Percentiles rank a stretch among this genome's conserved stretches.
phyloP scores from a whole-genome alignment of 2,888 invertebrate genomes.

The Encarsia formosa region DNA sequence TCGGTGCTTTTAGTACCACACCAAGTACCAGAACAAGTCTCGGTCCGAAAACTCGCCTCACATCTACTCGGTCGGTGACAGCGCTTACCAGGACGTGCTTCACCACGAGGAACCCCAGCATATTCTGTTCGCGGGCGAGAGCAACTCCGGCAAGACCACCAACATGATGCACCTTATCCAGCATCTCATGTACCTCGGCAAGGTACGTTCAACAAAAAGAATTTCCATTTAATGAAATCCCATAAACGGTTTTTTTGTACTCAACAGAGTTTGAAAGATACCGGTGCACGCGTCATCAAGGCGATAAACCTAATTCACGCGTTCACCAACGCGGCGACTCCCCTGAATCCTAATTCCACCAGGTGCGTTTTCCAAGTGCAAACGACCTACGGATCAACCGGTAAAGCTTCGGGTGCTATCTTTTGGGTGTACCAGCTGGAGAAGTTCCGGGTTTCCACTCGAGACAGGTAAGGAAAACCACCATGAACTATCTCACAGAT shows the following conservation, averaged over 20 bases:
- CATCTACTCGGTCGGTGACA: slow-evolving; percentile 83
- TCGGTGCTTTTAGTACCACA: slow-evolving; percentile 66
- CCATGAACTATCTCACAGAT: neutral
- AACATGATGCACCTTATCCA: slow-evolving; percentile 74
- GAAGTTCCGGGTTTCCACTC: slow-evolving; percentile 80
- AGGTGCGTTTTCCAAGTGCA: slow-evolving; percentile 76
- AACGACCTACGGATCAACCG: slow-evolving; percentile 78
- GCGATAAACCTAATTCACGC: slow-evolving; percentile 71
- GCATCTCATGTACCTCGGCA: slow-evolving; percentile 78
- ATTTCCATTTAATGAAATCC: neutral
- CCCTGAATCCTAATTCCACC: slow-evolving; percentile 80
- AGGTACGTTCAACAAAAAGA: slow-evolving; percentile 50
- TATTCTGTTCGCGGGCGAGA: slow-evolving; percentile 85
- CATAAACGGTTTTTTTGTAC: neutral
- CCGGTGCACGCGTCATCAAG: slow-evolving; percentile 62
- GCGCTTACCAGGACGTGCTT: slow-evolving; percentile 84
- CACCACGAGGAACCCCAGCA: slow-evolving; percentile 85
- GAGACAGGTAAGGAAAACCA: slow-evolving; percentile 60
- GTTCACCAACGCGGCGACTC: slow-evolving; percentile 80
- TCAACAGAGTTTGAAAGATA: slow-evolving; percentile 52
- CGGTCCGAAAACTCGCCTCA: slow-evolving; percentile 88
- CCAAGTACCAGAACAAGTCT: slow-evolving; percentile 77
- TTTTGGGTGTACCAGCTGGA: slow-evolving; percentile 84
- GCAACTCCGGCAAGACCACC: slow-evolving; percentile 86
- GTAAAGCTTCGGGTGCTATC: slow-evolving; percentile 84